phyloP scores from a whole-genome alignment of 2,797 vertebrate genomes.

The Eutrigla gurnardus region DNA sequence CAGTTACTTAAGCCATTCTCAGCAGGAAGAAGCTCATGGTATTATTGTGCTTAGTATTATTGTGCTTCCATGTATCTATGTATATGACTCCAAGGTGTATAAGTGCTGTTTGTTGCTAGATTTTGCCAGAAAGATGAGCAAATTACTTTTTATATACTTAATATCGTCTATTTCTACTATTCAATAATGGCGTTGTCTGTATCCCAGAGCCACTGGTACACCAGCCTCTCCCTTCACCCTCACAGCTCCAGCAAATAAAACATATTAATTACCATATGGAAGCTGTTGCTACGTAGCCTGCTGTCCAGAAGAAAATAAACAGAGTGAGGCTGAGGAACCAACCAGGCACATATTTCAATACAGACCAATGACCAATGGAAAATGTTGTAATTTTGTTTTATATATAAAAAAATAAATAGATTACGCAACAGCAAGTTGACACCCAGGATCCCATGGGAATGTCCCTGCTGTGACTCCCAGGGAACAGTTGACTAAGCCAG shows the following conservation, averaged over 20 bases:
- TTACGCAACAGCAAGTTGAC: conserved; percentile 59
- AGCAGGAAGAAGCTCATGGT: conserved; percentile 17
- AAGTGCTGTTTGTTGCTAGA: not conserved
- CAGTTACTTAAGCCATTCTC: conserved; percentile 24
- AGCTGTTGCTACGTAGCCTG: conserved; percentile 59
- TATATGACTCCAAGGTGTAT: not conserved
- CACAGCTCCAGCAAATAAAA: conserved; percentile 55
- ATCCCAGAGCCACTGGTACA: conserved; percentile 24
- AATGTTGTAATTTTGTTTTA: not conserved
- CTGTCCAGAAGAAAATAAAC: conserved; percentile 37
- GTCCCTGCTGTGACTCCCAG: conserved; percentile 63
- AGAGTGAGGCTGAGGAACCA: conserved; percentile 42
- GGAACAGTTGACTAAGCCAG: conserved; percentile 69
- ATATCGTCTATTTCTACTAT: conserved; percentile 6
- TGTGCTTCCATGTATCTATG: not conserved
- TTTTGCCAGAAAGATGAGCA: not conserved
- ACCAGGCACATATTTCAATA: conserved; percentile 29
- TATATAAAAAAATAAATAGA: not conserved
- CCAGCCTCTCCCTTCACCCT: conserved; percentile 52
- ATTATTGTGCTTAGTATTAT: not conserved
- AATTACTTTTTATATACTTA: not conserved
- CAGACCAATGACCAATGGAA: not conserved
- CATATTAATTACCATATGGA: conserved; percentile 69
- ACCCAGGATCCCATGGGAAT: conserved; percentile 65
- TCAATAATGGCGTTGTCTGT: conserved; percentile 32